A percentile compares a stretch with the other conserved stretches of the same genome.
Conservation (phyloP, 2,888 invertebrate species). For the Hydraecia micacea region DNA sequence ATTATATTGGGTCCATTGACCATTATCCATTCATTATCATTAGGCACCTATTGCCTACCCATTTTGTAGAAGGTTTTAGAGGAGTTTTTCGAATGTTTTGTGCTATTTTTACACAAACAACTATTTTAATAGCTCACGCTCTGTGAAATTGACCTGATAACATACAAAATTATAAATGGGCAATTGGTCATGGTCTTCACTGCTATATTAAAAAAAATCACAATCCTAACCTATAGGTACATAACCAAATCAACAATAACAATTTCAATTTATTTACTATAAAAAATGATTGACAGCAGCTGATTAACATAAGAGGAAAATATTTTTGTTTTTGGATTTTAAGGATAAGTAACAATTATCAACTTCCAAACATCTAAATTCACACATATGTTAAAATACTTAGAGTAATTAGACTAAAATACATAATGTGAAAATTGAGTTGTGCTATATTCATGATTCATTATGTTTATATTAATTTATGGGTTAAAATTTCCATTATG, state of each 20-base stretch:
- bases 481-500: too few relatives aligned
- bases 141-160: background rate
- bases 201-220: background rate
- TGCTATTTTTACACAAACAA: conserved; percentile 39
- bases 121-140: background rate
- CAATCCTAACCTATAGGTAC: conserved; percentile 19
- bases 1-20: background rate
- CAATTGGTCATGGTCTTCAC: background rate
- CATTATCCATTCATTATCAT: background rate
- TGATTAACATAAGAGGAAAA: background rate
- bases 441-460: background rate
- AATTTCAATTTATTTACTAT: conserved; percentile 27
- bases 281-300: background rate
- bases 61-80: background rate
- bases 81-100: background rate
- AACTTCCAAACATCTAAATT: background rate
- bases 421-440: background rate
- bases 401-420: too few relatives aligned
- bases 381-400: background rate
- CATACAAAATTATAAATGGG: background rate
- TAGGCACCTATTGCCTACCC: background rate
- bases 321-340: background rate
- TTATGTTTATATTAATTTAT: background rate
- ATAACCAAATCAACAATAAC: conserved; percentile 34
- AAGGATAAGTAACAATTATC: too few relatives aligned